These are phyloP conservation scores for Tauraco hartlaubi DNA, from an alignment of 2,797 vertebrate genomes.

Conservation along the genomic window DNA sequence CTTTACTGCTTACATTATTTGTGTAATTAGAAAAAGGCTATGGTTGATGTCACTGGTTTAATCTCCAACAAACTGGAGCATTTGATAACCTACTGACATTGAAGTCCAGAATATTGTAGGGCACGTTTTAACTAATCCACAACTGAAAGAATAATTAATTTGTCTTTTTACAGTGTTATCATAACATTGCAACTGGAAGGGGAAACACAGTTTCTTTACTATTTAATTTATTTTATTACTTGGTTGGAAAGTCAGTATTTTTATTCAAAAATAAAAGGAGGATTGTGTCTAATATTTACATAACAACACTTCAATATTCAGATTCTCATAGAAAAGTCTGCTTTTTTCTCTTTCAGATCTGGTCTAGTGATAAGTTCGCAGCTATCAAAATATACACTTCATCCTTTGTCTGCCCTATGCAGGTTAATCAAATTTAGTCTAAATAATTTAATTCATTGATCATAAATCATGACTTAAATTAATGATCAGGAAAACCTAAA, in stretches of 20 bases:
- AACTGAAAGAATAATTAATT: background rate
- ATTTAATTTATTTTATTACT: background rate
- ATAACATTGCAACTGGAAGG: background rate
- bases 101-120: background rate
- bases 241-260: background rate
- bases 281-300: background rate
- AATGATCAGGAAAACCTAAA: background rate
- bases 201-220: background rate
- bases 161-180: background rate
- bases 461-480: background rate
- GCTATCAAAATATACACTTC: background rate
- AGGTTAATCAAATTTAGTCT: background rate
- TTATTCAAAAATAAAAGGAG: background rate
- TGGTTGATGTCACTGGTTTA: conserved; percentile 47
- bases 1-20: conserved; percentile 64
- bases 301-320: background rate
- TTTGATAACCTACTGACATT: conserved; percentile 13
- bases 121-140: background rate
- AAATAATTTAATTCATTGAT: background rate
- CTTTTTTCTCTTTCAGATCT: background rate
- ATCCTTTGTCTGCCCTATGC: background rate
- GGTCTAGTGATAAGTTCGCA: background rate
- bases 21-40: conserved; percentile 50
- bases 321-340: background rate
- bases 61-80: conserved; percentile 28